Evolutionary conservation across 2,888 invertebrate genomes (phyloP).

Genomic region (Salpingus planirostris): DNA sequence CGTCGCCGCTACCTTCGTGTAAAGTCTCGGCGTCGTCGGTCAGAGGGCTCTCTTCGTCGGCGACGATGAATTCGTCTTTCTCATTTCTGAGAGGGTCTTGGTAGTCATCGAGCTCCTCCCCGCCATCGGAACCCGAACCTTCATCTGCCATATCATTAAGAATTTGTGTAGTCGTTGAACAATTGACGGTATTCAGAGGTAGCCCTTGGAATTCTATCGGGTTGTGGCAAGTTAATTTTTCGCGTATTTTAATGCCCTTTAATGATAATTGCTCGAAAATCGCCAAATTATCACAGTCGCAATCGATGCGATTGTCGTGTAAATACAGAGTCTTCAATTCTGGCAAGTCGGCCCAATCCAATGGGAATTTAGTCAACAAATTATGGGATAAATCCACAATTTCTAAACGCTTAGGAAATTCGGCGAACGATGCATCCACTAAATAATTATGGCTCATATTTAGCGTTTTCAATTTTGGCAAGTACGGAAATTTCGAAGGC

Average conservation of each 20-base stretch:
- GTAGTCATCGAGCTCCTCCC: conserved; percentile 8
- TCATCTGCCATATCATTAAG: conserved; percentile 18
- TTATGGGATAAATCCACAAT: conserved; percentile 54
- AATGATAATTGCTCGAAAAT: conserved; percentile 50
- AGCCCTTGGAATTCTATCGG: conserved; percentile 29
- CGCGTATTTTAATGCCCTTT: conserved; percentile 27
- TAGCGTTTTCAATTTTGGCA: conserved; percentile 31
- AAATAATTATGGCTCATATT: conserved; percentile 32
- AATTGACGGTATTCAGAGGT: conserved; percentile 23
- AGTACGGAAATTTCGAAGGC: conserved; percentile 21
- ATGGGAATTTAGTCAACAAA: conserved; percentile 49
- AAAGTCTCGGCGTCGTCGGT: too few species aligned
- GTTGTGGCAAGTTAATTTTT: conserved; percentile 29
- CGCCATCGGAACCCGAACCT: conserved; percentile 12
- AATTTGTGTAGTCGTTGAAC: conserved; percentile 18
- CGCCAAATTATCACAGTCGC: conserved; percentile 59
- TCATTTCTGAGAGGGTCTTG: conserved; percentile 7
- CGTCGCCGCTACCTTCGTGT: conserved; percentile 31
- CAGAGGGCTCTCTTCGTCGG: conserved; percentile 5
- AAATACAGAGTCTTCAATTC: conserved; percentile 56
- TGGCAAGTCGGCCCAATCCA: conserved; percentile 47
- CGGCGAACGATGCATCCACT: conserved; percentile 24
- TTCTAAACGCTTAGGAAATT: conserved; percentile 32
- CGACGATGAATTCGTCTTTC: conserved; percentile 10
- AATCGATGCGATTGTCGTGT: conserved; percentile 59